Evolutionary conservation across 2,797 vertebrate genomes (phyloP), one percentile per base, ranked within the genome.

Genomic region (Enteromius anoplus): DNA sequence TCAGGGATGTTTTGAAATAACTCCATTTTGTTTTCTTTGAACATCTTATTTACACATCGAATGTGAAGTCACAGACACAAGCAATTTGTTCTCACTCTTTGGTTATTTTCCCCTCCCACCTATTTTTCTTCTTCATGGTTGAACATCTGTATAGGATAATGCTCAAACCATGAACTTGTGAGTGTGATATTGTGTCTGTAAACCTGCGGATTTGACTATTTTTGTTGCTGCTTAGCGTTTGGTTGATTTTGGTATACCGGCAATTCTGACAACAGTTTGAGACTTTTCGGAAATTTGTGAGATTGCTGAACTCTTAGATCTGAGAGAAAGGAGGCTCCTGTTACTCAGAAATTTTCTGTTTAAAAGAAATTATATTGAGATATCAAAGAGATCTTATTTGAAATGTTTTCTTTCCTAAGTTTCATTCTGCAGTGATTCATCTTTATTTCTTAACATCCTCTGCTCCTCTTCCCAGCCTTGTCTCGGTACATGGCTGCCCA

Each of bases 401-500:
- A 21, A 29, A 32, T 62, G 5, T 55, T 62, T 70, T 60, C 23
- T 29, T 23, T 19, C 3, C 64, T 53, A 58, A 75, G 72, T 58
- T 58, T 40, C 34, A 75, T 75, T 40, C 64, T 32, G 34, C 21
- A 21, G 17, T 17, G 60, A 84, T 79, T 81, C 77, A 60, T 75
- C 71, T 66, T 82, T 76, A 65, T 73, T 47, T 62, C 70, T 89
- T 90, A 88, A 90, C 60, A 91, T 92, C 91, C 42, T 42, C 40
- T 12, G 68, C 49, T 60, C 65, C 89, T 53, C 80, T 91, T 91
- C 88, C 91, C 89, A 90, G 88, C 89, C 86, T 87, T 89, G 90
- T 92, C 93, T 91, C 91, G 92, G 89, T 86, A 87, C 23, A 91
- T 81, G 89, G 93, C 93, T 92, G 90, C 88, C 93, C 90, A 90